Percentiles rank a stretch among this genome's conserved stretches.
Conservation (phyloP, 2,113 vertebrate species). For the Odocoileus hemionus region DNA sequence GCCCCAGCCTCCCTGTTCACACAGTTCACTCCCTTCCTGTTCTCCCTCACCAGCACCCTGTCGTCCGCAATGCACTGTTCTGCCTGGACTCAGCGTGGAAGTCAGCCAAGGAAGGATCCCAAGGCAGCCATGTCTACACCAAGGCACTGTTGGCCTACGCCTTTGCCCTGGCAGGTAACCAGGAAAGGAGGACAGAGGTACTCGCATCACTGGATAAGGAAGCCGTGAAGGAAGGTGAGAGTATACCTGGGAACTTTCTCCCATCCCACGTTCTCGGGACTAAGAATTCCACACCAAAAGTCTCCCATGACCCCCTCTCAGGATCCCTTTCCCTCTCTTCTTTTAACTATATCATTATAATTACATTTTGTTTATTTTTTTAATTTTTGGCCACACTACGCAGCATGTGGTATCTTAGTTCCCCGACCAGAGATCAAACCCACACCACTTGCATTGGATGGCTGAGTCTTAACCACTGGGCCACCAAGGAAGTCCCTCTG, state of each 20-base stretch:
- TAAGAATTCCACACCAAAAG: background rate
- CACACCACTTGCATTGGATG: background rate
- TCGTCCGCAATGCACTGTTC: constrained; percentile 71
- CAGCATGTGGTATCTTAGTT: background rate
- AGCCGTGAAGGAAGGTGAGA: constrained; percentile 48
- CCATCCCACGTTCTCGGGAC: background rate
- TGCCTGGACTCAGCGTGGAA: constrained; percentile 71
- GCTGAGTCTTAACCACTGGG: background rate
- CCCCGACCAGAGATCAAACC: background rate
- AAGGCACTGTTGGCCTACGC: constrained; percentile 74
- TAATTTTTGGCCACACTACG: background rate
- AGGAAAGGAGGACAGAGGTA: constrained; percentile 55
- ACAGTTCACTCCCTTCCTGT: background rate
- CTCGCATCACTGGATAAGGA: constrained; percentile 64
- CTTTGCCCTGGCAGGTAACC: constrained; percentile 75
- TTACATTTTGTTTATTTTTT: background rate
- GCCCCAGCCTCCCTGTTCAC: background rate
- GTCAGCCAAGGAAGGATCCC: background rate
- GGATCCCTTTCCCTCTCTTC: background rate
- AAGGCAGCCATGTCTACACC: constrained; percentile 67
- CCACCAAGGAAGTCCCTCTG: background rate
- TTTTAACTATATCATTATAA: background rate
- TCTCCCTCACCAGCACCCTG: constrained; percentile 61
- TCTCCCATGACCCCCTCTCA: background rate
- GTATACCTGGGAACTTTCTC: background rate